Conservation (phyloP, 2,113 vertebrate genomes). For the Apistogramma diplotaenia region DNA sequence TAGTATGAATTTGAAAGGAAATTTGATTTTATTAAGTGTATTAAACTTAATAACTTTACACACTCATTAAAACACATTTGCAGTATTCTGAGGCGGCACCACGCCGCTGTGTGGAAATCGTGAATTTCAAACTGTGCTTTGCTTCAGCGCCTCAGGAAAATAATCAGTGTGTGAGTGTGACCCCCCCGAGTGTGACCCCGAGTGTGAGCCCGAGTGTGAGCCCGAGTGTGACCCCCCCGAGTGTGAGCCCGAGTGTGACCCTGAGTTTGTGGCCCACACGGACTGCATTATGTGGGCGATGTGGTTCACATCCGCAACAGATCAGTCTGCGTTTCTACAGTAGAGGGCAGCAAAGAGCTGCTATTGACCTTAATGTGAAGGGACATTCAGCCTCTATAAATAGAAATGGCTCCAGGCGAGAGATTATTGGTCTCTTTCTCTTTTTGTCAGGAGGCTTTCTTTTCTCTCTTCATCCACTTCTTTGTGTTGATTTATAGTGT, state of each 20-base stretch:
- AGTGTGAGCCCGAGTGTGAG: not conserved
- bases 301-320: not conserved
- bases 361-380: constrained; percentile 47
- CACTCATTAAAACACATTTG: too few species aligned
- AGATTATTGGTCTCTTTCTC: constrained; percentile 25
- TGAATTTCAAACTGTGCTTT: not conserved
- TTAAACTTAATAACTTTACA: too few species aligned
- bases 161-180: not conserved
- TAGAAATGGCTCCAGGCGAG: constrained; percentile 34
- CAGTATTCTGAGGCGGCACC: too few species aligned
- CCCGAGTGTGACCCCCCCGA: fast-evolving
- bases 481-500: constrained; percentile 3
- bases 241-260: not conserved
- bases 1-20: too few species aligned
- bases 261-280: not conserved
- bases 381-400: constrained; percentile 53
- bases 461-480: not conserved
- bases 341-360: constrained; percentile 70
- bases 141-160: fast-evolving
- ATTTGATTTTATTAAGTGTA: too few species aligned
- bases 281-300: not conserved
- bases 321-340: constrained; percentile 7
- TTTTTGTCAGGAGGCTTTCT: not conserved
- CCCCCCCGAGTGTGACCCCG: not conserved
- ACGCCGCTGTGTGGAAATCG: not conserved